phyloP scores from a whole-genome alignment of 2,797 vertebrate genomes.

The Kryptopterus vitreolus region DNA sequence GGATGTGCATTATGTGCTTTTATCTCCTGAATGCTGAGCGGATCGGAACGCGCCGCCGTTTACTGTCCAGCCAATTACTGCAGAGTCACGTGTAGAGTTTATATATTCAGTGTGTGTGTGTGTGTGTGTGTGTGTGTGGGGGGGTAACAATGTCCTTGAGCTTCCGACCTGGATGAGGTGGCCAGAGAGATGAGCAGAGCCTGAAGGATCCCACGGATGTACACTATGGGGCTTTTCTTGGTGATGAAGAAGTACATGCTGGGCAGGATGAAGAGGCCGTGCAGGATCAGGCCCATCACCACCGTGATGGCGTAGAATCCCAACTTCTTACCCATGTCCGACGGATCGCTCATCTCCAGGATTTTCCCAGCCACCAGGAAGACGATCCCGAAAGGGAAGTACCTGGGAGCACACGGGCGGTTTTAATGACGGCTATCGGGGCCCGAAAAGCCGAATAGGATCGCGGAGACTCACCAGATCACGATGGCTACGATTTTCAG shows the following conservation, averaged over 20 bases:
- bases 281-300: constrained; percentile 89
- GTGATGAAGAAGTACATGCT: constrained; percentile 96
- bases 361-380: constrained; percentile 98
- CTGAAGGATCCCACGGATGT: constrained; percentile 92
- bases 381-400: constrained; percentile 95
- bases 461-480: constrained; percentile 82
- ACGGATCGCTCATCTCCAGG: constrained; percentile 95
- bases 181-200: constrained; percentile 93
- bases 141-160: not conserved
- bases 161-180: constrained; percentile 90
- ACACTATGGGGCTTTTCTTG: constrained; percentile 94
- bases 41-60: not conserved
- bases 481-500: constrained; percentile 94
- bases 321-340: constrained; percentile 90
- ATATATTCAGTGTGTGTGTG: not conserved
- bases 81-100: not conserved
- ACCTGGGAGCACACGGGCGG: constrained; percentile 70
- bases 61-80: not conserved
- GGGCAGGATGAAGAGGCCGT: constrained; percentile 91
- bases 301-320: constrained; percentile 93
- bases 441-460: not conserved
- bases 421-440: no score
- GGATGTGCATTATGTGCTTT: not conserved
- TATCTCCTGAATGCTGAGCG: not conserved
- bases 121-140: not conserved